Evolutionary conservation across 2,113 vertebrate genomes (phyloP).

Genomic region (Anas platyrhynchos): DNA sequence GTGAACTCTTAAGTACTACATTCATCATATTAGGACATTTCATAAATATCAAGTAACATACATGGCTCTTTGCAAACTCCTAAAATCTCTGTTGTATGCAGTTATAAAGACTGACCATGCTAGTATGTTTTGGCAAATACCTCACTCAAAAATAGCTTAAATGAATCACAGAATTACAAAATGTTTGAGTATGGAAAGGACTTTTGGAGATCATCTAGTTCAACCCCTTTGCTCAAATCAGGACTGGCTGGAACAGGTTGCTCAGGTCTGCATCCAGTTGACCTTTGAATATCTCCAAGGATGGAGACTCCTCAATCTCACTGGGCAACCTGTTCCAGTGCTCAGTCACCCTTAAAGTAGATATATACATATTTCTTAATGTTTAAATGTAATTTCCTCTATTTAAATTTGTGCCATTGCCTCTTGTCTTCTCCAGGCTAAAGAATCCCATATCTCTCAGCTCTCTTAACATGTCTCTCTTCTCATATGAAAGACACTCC

Average conservation of each 20-base stretch:
- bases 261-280: not conserved
- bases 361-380: too few species aligned
- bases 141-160: not conserved
- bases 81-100: not conserved
- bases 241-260: not conserved
- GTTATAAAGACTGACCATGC: accelerated
- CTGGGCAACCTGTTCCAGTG: not conserved
- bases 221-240: not conserved
- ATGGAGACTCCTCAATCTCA: not conserved
- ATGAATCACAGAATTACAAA: not conserved
- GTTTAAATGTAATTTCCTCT: too few species aligned
- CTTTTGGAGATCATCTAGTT: not conserved
- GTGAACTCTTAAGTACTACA: not conserved
- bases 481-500: not conserved
- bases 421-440: not conserved
- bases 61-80: not conserved
- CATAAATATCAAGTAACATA: too few species aligned
- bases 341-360: too few species aligned
- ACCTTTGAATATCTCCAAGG: not conserved
- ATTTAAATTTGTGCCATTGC: too few species aligned
- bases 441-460: not conserved
- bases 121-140: not conserved
- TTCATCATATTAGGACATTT: not conserved
- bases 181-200: not conserved
- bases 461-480: too few species aligned